These are phyloP conservation scores for Pammene fasciana DNA, from an alignment of 2,888 invertebrate species.

Conservation along the genomic window DNA sequence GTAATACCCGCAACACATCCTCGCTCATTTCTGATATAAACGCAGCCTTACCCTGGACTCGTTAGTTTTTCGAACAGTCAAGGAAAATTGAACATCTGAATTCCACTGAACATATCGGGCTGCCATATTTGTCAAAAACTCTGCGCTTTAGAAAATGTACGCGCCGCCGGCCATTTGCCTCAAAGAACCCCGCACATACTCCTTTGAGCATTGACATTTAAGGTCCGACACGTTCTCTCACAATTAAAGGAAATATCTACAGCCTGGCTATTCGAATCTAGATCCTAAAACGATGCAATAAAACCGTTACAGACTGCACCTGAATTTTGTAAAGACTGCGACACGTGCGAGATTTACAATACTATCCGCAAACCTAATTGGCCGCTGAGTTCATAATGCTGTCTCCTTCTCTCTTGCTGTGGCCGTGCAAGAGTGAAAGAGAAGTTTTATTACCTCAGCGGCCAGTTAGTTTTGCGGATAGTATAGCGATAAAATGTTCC, in stretches of 20 bases:
- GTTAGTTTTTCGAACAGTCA: background rate
- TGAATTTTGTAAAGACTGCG: slow-evolving; percentile 3
- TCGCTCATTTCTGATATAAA: no score
- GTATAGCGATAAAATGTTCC: slow-evolving; percentile 13
- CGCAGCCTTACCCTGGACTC: no score
- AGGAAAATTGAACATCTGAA: background rate
- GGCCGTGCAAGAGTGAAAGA: no score
- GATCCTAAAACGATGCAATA: background rate
- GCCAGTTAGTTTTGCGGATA: no score
- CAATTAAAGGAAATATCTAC: slow-evolving; percentile 6
- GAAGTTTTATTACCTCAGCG: no score
- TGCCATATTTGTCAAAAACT: slow-evolving; percentile 26
- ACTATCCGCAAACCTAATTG: no score
- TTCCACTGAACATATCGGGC: slow-evolving; percentile 15
- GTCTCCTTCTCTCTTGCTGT: no score
- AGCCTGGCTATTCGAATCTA: background rate
- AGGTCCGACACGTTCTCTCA: slow-evolving; percentile 30
- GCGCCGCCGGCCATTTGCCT: slow-evolving; percentile 9
- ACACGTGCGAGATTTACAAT: slow-evolving; percentile 14
- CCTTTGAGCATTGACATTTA: slow-evolving; percentile 29
- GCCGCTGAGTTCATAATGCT: no score
- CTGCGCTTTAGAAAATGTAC: slow-evolving; percentile 23
- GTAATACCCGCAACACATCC: no score
- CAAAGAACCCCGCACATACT: slow-evolving; percentile 20
- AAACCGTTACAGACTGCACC: background rate